Evolutionary conservation across 2,113 vertebrate species (phyloP).

Genomic region (Bothrops jararaca): DNA sequence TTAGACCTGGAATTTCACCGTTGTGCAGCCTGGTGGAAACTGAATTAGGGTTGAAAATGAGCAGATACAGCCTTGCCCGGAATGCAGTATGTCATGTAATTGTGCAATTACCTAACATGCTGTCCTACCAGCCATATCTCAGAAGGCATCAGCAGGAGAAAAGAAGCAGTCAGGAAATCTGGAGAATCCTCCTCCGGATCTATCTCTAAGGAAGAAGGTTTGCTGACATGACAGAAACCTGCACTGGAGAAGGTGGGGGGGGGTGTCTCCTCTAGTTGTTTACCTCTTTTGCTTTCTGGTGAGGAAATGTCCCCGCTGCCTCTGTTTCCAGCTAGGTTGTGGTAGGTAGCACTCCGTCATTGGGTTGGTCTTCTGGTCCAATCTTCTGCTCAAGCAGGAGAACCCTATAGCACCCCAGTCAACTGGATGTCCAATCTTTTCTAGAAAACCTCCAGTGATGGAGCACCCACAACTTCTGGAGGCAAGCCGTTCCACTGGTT

Average conservation of each 20-base stretch:
- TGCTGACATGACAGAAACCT: slow-evolving; percentile 30
- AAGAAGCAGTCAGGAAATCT: slow-evolving; percentile 21
- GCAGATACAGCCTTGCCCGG: slow-evolving; percentile 13
- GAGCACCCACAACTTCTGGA: background rate
- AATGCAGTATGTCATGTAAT: slow-evolving; percentile 15
- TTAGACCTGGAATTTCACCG: background rate
- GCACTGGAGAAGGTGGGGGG: background rate
- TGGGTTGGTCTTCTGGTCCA: background rate
- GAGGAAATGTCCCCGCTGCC: background rate
- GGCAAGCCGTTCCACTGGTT: background rate
- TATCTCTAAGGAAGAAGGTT: background rate
- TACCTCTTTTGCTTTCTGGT: background rate
- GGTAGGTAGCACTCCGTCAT: background rate
- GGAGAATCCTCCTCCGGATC: slow-evolving; percentile 9
- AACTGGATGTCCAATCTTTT: background rate
- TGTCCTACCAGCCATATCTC: slow-evolving; percentile 13
- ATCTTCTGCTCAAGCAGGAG: background rate
- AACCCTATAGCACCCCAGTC: background rate
- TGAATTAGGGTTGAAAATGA: slow-evolving; percentile 25
- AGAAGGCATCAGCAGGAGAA: slow-evolving; percentile 37
- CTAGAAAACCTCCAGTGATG: background rate
- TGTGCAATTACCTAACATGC: slow-evolving; percentile 36
- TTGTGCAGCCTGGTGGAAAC: background rate
- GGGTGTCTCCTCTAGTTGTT: slow-evolving; percentile 16
- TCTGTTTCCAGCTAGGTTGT: slow-evolving; percentile 21